These are phyloP conservation scores for Neoascia interrupta DNA, from an alignment of 2,888 invertebrate genomes.

Conservation along the genomic window DNA sequence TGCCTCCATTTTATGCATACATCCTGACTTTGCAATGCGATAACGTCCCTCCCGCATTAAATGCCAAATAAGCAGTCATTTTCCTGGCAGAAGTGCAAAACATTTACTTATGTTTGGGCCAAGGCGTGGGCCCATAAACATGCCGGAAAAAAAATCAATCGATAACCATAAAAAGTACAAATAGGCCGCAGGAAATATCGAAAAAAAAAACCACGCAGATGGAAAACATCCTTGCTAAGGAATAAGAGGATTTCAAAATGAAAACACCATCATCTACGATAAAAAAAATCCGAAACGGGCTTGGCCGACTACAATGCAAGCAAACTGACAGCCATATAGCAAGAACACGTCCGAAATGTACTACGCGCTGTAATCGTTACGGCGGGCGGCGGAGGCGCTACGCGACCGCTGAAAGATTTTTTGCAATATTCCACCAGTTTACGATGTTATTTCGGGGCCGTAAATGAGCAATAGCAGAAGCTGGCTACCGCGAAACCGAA, in stretches of 20 bases:
- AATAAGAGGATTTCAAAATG: conserved; percentile 11
- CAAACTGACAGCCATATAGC: too few species aligned
- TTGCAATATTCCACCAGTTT: conserved; percentile 41
- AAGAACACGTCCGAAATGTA: conserved; percentile 16
- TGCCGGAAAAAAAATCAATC: conserved; percentile 23
- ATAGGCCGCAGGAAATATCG: conserved; percentile 11
- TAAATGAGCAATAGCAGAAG: conserved; percentile 24
- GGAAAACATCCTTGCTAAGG: too few species aligned
- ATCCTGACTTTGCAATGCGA: conserved; percentile 12
- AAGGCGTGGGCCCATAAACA: conserved; percentile 9
- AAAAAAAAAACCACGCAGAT: background rate
- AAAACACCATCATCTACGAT: background rate
- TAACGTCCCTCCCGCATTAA: conserved; percentile 14
- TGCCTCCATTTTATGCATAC: conserved; percentile 5
- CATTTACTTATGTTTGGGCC: conserved; percentile 7
- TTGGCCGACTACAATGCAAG: background rate
- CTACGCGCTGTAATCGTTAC: conserved; percentile 6
- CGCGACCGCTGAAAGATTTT: conserved; percentile 39
- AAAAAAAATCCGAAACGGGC: conserved; percentile 5
- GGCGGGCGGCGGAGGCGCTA: too few species aligned
- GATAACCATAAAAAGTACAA: conserved; percentile 24
- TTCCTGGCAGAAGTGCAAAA: conserved; percentile 14
- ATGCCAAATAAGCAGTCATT: conserved; percentile 14
- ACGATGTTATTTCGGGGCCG: conserved; percentile 26
- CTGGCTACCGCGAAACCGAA: background rate